Percentiles rank a stretch among this genome's conserved stretches.
These are phyloP conservation scores for Ochotona curzoniae DNA, from an alignment of 2,113 vertebrate species.

Conservation along the genomic window DNA sequence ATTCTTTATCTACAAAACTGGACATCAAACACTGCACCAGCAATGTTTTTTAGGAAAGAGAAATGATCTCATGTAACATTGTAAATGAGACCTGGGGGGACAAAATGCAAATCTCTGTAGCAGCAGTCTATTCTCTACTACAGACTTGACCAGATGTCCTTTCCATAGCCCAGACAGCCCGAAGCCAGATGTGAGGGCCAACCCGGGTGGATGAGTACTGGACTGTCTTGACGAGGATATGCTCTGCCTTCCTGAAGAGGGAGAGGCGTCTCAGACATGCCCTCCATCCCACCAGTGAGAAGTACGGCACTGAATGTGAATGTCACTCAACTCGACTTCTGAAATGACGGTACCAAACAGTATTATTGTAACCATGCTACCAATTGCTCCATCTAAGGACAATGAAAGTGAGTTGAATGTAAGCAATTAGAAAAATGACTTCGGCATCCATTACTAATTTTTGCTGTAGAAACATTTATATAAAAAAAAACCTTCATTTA, in stretches of 20 bases:
- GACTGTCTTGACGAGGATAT: no score
- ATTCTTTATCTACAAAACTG: background rate
- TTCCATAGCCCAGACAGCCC: background rate
- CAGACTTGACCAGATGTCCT: background rate
- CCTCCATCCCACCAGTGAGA: background rate
- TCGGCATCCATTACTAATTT: slow-evolving; percentile 13
- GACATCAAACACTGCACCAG: background rate
- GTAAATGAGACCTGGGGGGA: background rate
- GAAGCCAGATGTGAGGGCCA: background rate
- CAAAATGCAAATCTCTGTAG: background rate
- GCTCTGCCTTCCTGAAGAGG: background rate
- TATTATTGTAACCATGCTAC: background rate
- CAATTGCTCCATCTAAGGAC: background rate
- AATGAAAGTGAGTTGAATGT: background rate
- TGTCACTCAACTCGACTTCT: background rate
- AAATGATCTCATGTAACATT: slow-evolving; percentile 13
- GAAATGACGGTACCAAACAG: slow-evolving; percentile 20
- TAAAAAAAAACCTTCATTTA: slow-evolving; percentile 70
- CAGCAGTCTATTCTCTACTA: background rate
- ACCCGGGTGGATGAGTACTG: background rate
- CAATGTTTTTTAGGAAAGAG: background rate
- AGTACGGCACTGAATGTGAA: background rate
- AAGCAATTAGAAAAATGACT: slow-evolving; percentile 31
- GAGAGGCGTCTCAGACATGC: background rate
- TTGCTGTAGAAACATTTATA: slow-evolving; percentile 71